These are phyloP conservation scores for Oreamnos americanus DNA, from an alignment of 2,113 vertebrate species.

Conservation along the genomic window DNA sequence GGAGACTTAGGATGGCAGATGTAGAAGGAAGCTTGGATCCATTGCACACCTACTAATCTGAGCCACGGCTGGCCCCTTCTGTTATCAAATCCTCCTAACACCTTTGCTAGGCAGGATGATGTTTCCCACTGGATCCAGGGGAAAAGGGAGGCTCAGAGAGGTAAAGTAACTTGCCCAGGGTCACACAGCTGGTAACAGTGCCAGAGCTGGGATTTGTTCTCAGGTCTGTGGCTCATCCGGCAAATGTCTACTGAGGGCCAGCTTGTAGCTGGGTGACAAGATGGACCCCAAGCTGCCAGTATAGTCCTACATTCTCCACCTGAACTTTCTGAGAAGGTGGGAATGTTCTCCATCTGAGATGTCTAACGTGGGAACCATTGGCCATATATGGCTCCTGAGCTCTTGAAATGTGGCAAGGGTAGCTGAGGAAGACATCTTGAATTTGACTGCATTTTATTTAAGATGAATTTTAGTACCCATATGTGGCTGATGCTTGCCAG, in stretches of 20 bases:
- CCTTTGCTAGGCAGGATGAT: not conserved
- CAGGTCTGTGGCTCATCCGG: not conserved
- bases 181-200: not conserved
- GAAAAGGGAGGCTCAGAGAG: not conserved
- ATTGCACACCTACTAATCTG: too few species aligned
- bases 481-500: not conserved
- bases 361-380: not conserved
- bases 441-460: not conserved
- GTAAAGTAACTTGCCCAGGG: not conserved
- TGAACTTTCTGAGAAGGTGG: not conserved
- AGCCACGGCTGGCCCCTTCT: not conserved
- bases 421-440: not conserved
- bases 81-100: not conserved
- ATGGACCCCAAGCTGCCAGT: not conserved
- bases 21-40: not conserved
- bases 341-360: not conserved
- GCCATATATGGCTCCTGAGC: not conserved
- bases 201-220: not conserved
- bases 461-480: not conserved
- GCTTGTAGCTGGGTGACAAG: not conserved
- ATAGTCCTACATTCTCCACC: not conserved
- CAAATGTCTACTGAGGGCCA: fast-evolving
- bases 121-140: not conserved
- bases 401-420: not conserved
- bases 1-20: not conserved